Evolutionary conservation across 1,140 invertebrate species (phyloP).

Genomic region (Cotesia vestalis): DNA sequence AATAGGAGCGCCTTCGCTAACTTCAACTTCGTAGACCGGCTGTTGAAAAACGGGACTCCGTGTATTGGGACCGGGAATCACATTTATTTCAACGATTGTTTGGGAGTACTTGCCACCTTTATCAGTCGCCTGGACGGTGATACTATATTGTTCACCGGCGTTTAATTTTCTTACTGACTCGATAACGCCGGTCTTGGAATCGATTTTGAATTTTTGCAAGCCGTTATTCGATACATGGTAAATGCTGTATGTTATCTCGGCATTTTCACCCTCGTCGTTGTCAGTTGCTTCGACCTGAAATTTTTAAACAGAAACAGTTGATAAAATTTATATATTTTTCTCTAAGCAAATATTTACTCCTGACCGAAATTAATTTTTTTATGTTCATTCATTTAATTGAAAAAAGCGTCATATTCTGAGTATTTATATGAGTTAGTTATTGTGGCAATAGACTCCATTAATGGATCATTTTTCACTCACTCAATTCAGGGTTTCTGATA

Average conservation of each 20-base stretch:
- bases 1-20: conserved; percentile 86
- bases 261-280: conserved; percentile 85
- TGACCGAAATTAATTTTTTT: no score
- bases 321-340: no score
- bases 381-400: no score
- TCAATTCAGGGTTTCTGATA: no score
- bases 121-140: conserved; percentile 84
- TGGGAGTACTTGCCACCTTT: conserved; percentile 77
- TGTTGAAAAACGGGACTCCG: conserved; percentile 83
- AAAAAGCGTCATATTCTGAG: no score
- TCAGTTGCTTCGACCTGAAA: conserved; percentile 79
- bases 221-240: conserved; percentile 92
- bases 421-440: no score
- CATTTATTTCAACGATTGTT: conserved; percentile 83
- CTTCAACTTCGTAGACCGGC: conserved; percentile 82
- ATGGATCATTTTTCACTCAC: no score
- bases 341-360: no score
- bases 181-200: conserved; percentile 81
- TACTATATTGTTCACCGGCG: conserved; percentile 87
- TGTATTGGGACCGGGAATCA: conserved; percentile 85
- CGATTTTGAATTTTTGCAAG: conserved; percentile 83
- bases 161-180: conserved; percentile 79
- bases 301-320: not conserved
- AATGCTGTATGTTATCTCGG: conserved; percentile 82
- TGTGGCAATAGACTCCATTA: no score